These are phyloP conservation scores for Bilobella aurantiaca DNA, from an alignment of 1,140 invertebrate genomes.

Conservation along the genomic window DNA sequence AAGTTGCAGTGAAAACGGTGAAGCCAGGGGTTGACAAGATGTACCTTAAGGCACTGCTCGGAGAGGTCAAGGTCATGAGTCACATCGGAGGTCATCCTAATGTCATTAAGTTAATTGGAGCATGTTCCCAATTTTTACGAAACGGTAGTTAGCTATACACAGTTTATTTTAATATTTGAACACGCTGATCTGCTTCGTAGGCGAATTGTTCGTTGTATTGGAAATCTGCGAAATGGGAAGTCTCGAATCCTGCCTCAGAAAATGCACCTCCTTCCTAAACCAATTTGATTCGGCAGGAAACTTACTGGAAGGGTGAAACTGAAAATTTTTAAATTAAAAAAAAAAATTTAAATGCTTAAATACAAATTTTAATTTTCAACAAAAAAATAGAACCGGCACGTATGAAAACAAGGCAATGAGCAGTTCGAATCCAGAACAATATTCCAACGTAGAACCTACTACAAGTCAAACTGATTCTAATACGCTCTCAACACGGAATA, in stretches of 20 bases:
- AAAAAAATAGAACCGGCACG: background rate
- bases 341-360: background rate
- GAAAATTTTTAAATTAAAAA: background rate
- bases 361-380: background rate
- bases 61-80: background rate
- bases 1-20: constrained; percentile 6
- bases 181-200: background rate
- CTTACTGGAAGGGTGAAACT: background rate
- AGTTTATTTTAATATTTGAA: background rate
- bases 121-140: background rate
- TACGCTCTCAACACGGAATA: background rate
- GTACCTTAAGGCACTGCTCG: constrained; percentile 2
- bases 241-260: background rate
- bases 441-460: background rate
- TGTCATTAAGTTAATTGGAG: constrained; percentile 4
- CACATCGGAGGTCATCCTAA: background rate
- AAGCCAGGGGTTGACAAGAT: background rate
- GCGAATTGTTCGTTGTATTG: background rate
- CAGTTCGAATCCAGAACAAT: background rate
- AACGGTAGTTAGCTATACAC: background rate
- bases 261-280: background rate
- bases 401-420: background rate
- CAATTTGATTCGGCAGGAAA: background rate
- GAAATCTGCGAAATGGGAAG: background rate
- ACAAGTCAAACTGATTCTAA: background rate